Base-by-base conservation (phyloP, 2,888 invertebrate species). In the Stegophylla sp. region DNA sequence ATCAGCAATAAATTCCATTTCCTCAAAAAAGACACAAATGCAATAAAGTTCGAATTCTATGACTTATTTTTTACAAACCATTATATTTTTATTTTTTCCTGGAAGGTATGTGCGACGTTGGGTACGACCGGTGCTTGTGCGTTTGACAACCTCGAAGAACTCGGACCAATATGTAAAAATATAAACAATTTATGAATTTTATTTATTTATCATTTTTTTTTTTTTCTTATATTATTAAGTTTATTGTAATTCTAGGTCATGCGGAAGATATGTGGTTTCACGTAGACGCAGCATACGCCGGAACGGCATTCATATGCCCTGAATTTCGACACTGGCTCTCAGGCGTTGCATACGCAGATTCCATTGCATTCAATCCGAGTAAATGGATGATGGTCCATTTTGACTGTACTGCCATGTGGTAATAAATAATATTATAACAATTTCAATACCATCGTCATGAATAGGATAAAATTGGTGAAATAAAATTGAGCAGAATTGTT, bases 311-410 rank as follows among this genome's bases (percentile, higher is more conserved):
- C 86, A 90, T 98, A 64, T 99, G 98, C 86, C 98, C 98, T 0
- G 98, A 99, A 87, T 97, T 91, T 87, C 92, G 98, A 67, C 91
- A 91, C 83, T 95, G 96, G 94, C 87, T 97, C 85, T 90, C 91
- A 82, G 98, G 98, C 7, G 92, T 97, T n/a, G 94, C 97, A 85
- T 89, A 91, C 84, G 97, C 94, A 0, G 93, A 98, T 86, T 98
- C 98, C 0, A 93, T 98, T 83, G 98, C 97, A 3, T 98, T 98
- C 87, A 99, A 99, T 87, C 97, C 98, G 0, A 97, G 97, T 82
- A 99, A 99, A 87, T 98, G 98, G 96, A 88, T 99, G 86, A 95
- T 99, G 96, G 95, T 98, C 12, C 97, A 98, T 87, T 99, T 99
- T 84, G 99, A 99, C 87, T 99, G 98, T 86, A 98, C 98, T 0